Evolutionary conservation across 2,797 vertebrate species (phyloP), one percentile per base, ranked within the genome.

Genomic region (Scolopax bukidnonensis): DNA sequence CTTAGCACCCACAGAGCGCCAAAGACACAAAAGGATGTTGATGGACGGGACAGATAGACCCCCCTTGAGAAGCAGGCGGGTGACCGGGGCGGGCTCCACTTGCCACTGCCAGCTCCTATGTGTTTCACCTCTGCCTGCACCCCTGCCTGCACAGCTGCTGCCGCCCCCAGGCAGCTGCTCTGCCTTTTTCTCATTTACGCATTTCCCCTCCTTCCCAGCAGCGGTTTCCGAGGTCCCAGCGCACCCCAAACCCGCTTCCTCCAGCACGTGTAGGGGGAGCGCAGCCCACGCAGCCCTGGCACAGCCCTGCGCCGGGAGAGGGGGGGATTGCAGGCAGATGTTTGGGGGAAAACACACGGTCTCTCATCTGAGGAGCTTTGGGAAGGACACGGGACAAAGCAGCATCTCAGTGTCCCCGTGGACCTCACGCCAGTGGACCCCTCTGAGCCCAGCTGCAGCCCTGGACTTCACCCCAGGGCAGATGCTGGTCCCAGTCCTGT

Each of bases 261-360:
- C 23, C 36, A 3, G 82, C 10, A 8, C 1, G 3, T 3, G 40
- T 48, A 23, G 78, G 84, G 89, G 85, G 82, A 8, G 19, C 1
- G 23, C 38, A 36, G 87, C 63, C 70, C 71, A 40, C 47, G 9
- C 93, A 45, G 81, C 79, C 48, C 84, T 45, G 1, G 63, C 56
- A 5, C 57, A 10, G 54, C 50, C 63, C 30, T 2, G 36, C 63
- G 25, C 36, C 12, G 5, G 4, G 3, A 8, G 24, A 43, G 40
- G 17, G 5, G 75, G 73, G 74, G 48, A 78, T 60, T n/a, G 64
- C 65, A 18, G 47, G 76, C 96, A 96, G 93, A 95, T 95, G 96
- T 73, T 20, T 0, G 81, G 63, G 84, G 56, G 28, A n/a, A 30
- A 59, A 56, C 61, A 71, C 32, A 13, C 1, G 17, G 43, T 8